Evolutionary conservation across 2,797 vertebrate genomes (phyloP).

Genomic region (Hippocampus kuda): DNA sequence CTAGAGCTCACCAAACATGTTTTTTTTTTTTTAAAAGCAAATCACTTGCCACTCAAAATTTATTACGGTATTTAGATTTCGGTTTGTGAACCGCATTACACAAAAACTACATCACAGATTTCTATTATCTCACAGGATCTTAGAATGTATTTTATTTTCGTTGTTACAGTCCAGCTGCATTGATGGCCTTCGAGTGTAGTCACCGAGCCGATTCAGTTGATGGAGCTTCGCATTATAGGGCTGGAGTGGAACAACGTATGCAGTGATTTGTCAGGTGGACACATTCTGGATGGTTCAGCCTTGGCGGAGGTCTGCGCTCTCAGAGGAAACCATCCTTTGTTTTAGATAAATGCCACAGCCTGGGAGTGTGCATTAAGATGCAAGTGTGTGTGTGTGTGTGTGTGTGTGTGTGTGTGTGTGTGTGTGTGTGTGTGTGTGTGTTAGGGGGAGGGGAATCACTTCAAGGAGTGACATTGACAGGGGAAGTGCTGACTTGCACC

Average conservation of each 20-base stretch:
- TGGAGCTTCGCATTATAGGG: neutral
- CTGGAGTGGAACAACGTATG: neutral
- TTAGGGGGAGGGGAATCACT: slow-evolving; percentile 76
- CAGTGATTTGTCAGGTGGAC: neutral
- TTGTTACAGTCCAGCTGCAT: neutral
- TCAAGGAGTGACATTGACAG: slow-evolving; percentile 99
- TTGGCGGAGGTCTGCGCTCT: neutral
- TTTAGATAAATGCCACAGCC: neutral
- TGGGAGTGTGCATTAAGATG: neutral
- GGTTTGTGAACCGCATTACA: neutral
- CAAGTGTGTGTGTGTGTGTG: neutral
- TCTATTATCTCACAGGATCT: neutral
- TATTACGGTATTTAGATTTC: neutral
- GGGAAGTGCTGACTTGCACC: slow-evolving; percentile 99
- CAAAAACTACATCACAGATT: neutral
- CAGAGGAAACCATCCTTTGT: neutral
- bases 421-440: slow-evolving; percentile 19
- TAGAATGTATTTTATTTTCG: neutral
- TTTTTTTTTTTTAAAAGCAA: too few relatives aligned
- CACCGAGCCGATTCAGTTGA: neutral
- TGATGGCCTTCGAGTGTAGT: neutral
- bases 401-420: slow-evolving; percentile 17
- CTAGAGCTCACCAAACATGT: too few relatives aligned
- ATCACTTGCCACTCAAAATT: neutral
- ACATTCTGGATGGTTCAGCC: neutral